phyloP scores from a whole-genome alignment of 1,140 invertebrate species.

The Lasioglossum albipes region DNA sequence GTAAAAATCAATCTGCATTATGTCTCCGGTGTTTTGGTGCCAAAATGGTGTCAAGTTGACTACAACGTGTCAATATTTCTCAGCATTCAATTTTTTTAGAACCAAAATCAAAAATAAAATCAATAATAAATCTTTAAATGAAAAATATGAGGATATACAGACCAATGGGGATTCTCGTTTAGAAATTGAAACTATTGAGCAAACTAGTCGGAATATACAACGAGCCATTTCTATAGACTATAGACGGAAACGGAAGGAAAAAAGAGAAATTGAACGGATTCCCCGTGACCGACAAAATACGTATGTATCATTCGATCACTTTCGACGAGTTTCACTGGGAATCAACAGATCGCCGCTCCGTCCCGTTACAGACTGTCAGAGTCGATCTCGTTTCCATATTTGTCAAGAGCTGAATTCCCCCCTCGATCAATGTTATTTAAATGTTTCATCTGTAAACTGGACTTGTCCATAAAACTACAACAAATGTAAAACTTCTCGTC shows the following conservation, averaged over 20 bases:
- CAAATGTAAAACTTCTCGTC: not conserved
- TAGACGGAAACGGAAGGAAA: not conserved
- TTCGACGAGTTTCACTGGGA: not conserved
- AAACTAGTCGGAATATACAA: too few species aligned
- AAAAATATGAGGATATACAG: too few species aligned
- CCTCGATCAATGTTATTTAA: not conserved
- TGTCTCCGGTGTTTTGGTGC: not conserved
- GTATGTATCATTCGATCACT: not conserved
- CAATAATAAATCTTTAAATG: too few species aligned
- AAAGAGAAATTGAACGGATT: not conserved
- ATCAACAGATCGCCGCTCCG: not conserved
- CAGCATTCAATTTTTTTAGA: too few species aligned
- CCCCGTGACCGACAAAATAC: not conserved
- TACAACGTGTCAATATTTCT: not conserved
- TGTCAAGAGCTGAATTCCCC: not conserved
- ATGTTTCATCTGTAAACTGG: not conserved
- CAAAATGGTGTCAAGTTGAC: not conserved
- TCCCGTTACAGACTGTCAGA: not conserved
- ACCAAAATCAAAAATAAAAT: too few species aligned
- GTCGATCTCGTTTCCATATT: conserved; percentile 19
- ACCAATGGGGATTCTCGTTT: too few species aligned
- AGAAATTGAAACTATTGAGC: too few species aligned
- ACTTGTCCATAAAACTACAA: not conserved
- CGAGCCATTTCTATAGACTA: not conserved
- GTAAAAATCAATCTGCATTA: too few species aligned